Base-by-base conservation (phyloP, 2,888 invertebrate species). In the Tiphia femorata region DNA sequence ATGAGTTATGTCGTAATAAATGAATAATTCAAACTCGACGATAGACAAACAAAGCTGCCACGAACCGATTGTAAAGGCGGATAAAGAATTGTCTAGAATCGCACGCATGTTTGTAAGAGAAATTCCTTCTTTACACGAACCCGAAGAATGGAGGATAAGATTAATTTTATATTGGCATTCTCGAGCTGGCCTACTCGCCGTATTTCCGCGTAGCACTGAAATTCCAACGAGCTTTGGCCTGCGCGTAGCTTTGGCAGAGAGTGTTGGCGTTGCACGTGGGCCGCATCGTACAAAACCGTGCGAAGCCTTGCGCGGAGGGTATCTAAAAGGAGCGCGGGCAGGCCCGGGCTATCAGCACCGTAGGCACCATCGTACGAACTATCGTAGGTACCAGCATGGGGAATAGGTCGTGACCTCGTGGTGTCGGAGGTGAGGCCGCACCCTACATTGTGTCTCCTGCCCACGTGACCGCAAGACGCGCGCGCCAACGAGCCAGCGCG, bases 391-490 rank as follows among this genome's bases (percentile, higher is more conserved):
- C n/a, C n/a, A n/a, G n/a, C n/a, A n/a, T n/a, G n/a, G 54, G 63
- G 65, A 68, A 70, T 72, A 78, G 81, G 79, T 80, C 79, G 66
- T 58, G 79, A 81, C 78, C 80, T 49, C 64, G 53, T 56, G 67
- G 76, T 78, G 82, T 81, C 81, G 80, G 73, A 80, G 82, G 80
- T 81, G 75, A 81, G 62, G 80, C 81, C 81, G 80, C 82, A 79
- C 80, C 81, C 80, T 77, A 78, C 78, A 81, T 27, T 27, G 81
- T 82, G 81, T 81, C 72, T 76, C 77, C 78, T 76, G 73, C 80
- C 81, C 80, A 80, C 81, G 78, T 79, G 81, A 80, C 64, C 68
- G 70, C 70, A 64, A 69, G 73, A 67, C 71, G 65, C 76, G 71
- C 73, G n/a, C 77, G 75, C 76, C 78, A 78, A n/a, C n/a, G n/a